Conservation (phyloP, 2,888 invertebrate genomes). For the Proisotoma minuta region DNA sequence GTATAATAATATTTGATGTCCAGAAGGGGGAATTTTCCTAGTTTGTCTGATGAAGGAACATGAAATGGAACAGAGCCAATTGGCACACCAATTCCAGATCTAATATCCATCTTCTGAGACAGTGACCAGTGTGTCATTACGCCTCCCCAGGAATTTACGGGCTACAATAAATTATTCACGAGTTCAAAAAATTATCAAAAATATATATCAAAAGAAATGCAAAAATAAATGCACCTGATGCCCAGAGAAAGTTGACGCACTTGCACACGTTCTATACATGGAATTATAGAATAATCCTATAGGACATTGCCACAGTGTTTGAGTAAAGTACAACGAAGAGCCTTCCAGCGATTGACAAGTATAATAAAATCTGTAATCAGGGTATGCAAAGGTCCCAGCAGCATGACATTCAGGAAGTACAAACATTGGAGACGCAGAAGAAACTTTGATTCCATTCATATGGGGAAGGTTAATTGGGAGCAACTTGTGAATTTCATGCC, state of each 20-base stretch:
- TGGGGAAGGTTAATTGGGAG: background rate
- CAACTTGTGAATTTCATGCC: slow-evolving; percentile 13
- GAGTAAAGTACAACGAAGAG: slow-evolving; percentile 14
- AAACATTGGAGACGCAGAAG: slow-evolving; percentile 38
- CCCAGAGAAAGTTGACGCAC: slow-evolving; percentile 33
- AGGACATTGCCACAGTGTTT: slow-evolving; percentile 36
- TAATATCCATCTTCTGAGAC: slow-evolving; percentile 34
- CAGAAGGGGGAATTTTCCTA: slow-evolving; percentile 34
- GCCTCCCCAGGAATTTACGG: slow-evolving; percentile 29
- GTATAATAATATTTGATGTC: slow-evolving; percentile 42
- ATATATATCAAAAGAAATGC: too few relatives aligned
- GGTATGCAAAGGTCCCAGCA: slow-evolving; percentile 31
- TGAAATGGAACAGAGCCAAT: slow-evolving; percentile 40
- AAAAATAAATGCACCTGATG: too few relatives aligned
- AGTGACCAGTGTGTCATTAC: slow-evolving; percentile 36
- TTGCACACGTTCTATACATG: slow-evolving; percentile 31
- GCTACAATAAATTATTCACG: slow-evolving; percentile 7
- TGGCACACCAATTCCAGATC: slow-evolving; percentile 35
- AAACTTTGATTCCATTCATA: slow-evolving; percentile 19
- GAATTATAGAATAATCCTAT: slow-evolving; percentile 39
- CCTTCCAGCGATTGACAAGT: slow-evolving; percentile 27
- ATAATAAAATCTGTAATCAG: slow-evolving; percentile 41
- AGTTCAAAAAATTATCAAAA: too few relatives aligned
- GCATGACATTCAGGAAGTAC: slow-evolving; percentile 27
- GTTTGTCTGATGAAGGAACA: slow-evolving; percentile 22